phyloP scores from a whole-genome alignment of 2,797 vertebrate species.

The Oryzias sinensis region DNA sequence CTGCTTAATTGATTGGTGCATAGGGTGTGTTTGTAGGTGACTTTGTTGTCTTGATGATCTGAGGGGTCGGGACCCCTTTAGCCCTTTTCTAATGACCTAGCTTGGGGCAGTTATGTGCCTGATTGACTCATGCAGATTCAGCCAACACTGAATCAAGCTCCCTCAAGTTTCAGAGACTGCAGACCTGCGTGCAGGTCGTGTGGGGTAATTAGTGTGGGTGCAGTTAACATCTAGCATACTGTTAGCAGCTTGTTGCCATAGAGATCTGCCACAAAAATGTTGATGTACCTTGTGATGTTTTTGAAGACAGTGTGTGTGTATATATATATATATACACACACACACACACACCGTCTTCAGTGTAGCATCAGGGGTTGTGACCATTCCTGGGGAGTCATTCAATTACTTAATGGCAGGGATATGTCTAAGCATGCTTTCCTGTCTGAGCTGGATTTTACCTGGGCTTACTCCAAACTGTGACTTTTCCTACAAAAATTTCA shows the following conservation, averaged over 20 bases:
- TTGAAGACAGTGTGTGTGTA: slow-evolving; percentile 17
- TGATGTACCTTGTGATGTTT: slow-evolving; percentile 25
- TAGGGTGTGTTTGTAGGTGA: slow-evolving; percentile 29
- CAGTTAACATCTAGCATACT: slow-evolving; percentile 51
- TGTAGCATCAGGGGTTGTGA: slow-evolving; percentile 41
- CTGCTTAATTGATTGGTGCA: slow-evolving; percentile 21
- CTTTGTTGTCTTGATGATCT: slow-evolving; percentile 22
- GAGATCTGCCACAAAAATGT: slow-evolving; percentile 45
- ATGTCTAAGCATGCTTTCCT: slow-evolving; percentile 50
- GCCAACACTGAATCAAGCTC: slow-evolving; percentile 19
- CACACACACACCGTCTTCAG: no score
- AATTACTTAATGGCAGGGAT: slow-evolving; percentile 42
- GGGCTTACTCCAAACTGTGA: slow-evolving; percentile 32
- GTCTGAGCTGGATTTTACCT: slow-evolving; percentile 35
- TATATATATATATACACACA: no score
- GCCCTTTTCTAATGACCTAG: slow-evolving; percentile 6
- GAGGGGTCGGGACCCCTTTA: slow-evolving; percentile 33
- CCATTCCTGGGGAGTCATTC: slow-evolving; percentile 36
- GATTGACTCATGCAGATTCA: slow-evolving; percentile 49
- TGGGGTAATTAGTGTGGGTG: slow-evolving; percentile 51
- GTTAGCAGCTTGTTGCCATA: slow-evolving; percentile 54
- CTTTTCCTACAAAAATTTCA: slow-evolving; percentile 52
- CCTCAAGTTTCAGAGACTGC: slow-evolving; percentile 27
- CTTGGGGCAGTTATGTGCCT: slow-evolving; percentile 18
- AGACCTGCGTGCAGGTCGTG: slow-evolving; percentile 41